Evolutionary conservation across 1,140 invertebrate species (phyloP).

Genomic region (Caerostris extrusa): DNA sequence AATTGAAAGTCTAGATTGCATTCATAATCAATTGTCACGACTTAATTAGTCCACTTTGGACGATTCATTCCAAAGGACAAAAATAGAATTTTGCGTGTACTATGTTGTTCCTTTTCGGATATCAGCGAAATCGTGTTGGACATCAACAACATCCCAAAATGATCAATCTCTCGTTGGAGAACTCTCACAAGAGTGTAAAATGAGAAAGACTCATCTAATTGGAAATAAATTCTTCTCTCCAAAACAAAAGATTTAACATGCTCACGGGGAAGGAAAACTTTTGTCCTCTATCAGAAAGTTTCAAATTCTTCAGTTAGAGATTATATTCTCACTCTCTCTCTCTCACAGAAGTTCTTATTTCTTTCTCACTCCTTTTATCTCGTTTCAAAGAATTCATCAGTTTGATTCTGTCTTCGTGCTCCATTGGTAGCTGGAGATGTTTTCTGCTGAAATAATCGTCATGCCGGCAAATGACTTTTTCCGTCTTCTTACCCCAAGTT

Average conservation of each 20-base stretch:
- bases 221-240: slow-evolving; percentile 32
- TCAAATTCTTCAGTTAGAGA: slow-evolving; percentile 60
- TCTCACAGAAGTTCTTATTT: neutral
- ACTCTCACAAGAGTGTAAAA: neutral
- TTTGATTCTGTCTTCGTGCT: slow-evolving; percentile 63
- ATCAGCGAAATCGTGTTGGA: neutral
- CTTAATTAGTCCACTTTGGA: no score
- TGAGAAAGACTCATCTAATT: slow-evolving; percentile 21
- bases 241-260: slow-evolving; percentile 49
- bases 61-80: no score
- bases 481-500: neutral
- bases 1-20: no score
- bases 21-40: no score
- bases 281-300: slow-evolving; percentile 62
- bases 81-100: no score
- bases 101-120: no score
- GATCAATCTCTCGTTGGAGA: neutral
- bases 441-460: slow-evolving; percentile 64
- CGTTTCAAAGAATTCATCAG: slow-evolving; percentile 58
- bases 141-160: neutral
- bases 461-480: slow-evolving; percentile 37
- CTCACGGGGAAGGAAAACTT: slow-evolving; percentile 42
- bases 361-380: slow-evolving; percentile 45
- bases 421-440: slow-evolving; percentile 56
- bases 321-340: slow-evolving; percentile 56